Base-by-base conservation (phyloP, 2,888 invertebrate species). In the Siphonodentalium dalli region DNA sequence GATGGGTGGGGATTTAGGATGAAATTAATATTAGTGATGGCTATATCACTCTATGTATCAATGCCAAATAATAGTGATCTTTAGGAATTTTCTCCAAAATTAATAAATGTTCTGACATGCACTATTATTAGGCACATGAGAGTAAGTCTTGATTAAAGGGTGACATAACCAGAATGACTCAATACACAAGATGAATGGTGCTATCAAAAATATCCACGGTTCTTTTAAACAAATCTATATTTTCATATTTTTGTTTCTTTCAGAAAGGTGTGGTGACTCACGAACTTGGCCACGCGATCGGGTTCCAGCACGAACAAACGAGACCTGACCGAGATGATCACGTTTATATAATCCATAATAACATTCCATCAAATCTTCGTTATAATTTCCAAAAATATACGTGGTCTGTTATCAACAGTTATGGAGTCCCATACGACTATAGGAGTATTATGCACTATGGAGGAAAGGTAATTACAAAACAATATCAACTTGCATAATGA, bases 371-470 rank as follows among this genome's bases (percentile, higher is more conserved):
- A 1, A 47, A 51, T 24, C 50, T 65, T 7, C 52, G 50, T 23
- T 62, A 45, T 23, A 74, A 74, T 60, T 75, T 75, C 43, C 47
- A 66, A 27, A 66, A 59, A 33, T 63, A 65, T 44, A 53, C 56
- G 7, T 39, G 26, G 3, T 15, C 35, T 6, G 43, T 47, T 2
- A 61, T 71, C 15, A 58, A 69, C 44, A 50, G 46, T 23, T 52
- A 57, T 26, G 56, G 35, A 8, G 70, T 74, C 3, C 67, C 69
- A 1, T 74, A 74, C 45, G 74, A 74, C 51, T 74, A 72, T 54
- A 39, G 11, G 18, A 72, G 71, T 38, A 61, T 74, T 26, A 74
- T 74, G 74, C 74, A 74, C 47, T 74, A 74, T 35, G 64, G 66
- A 5, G 52, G 47, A 3, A 50, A 35, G 34, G 70, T 69, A 43